A percentile compares a stretch with the other conserved stretches of the same genome.
Evolutionary conservation across 2,113 vertebrate genomes (phyloP).

Genomic region (Steatornis caripensis): DNA sequence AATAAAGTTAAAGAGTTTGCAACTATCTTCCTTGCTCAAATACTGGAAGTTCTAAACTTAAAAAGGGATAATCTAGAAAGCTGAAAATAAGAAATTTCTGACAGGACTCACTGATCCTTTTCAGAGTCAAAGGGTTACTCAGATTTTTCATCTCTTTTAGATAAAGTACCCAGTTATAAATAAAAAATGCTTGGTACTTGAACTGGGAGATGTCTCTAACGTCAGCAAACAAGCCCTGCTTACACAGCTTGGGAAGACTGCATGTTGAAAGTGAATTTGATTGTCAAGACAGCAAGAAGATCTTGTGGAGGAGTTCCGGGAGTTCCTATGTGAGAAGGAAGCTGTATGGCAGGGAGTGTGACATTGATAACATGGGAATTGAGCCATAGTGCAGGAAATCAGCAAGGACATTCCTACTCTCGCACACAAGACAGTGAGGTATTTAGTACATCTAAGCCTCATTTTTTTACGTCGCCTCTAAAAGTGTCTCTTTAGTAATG

Average conservation of each 20-base stretch:
- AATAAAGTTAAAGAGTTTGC: neutral
- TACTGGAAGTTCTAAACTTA: neutral
- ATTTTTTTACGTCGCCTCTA: neutral
- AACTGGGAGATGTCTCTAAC: neutral
- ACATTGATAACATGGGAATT: neutral
- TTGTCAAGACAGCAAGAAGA: neutral
- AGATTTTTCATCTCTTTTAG: neutral
- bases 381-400: neutral
- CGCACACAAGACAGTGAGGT: neutral
- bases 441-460: neutral
- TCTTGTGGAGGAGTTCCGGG: neutral
- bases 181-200: neutral
- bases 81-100: neutral
- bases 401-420: neutral
- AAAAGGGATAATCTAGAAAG: neutral
- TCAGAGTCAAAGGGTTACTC: neutral
- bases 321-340: neutral
- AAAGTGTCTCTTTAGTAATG: neutral
- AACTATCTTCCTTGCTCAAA: neutral
- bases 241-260: neutral
- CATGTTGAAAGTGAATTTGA: neutral
- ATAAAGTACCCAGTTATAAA: neutral
- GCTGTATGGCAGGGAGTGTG: neutral
- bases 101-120: neutral
- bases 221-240: neutral